These are phyloP conservation scores for Ceratina australensis DNA, from an alignment of 1,140 invertebrate species.

Conservation along the genomic window DNA sequence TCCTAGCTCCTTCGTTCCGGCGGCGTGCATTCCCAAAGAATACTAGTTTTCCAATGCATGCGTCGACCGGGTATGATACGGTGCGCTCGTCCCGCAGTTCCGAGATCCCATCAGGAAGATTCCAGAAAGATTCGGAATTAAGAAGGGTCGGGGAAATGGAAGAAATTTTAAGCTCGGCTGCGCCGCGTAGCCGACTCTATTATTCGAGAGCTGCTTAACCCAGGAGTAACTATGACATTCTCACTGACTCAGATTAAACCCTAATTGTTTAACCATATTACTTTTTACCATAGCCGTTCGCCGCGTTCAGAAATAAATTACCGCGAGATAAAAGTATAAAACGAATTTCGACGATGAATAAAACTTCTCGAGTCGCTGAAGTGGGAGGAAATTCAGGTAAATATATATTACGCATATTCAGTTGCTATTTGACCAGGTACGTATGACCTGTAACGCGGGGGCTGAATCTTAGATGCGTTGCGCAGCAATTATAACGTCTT, in stretches of 20 bases:
- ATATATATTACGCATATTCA: neutral
- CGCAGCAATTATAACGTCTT: slow-evolving; percentile 32
- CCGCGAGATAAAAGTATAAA: too few relatives aligned
- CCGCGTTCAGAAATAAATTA: too few relatives aligned
- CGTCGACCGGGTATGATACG: slow-evolving; percentile 10
- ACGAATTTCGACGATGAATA: neutral
- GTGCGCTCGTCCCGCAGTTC: slow-evolving; percentile 4
- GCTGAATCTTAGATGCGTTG: slow-evolving; percentile 21
- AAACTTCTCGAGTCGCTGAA: too few relatives aligned
- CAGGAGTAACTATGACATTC: neutral
- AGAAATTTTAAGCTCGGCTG: slow-evolving; percentile 5
- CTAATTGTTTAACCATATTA: neutral
- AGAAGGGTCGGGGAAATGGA: slow-evolving; percentile 3
- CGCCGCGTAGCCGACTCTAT: neutral
- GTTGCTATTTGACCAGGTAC: neutral
- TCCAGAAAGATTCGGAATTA: neutral
- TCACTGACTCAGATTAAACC: neutral
- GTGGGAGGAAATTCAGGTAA: too few relatives aligned
- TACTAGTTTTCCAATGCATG: slow-evolving; percentile 2
- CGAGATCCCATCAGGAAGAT: slow-evolving; percentile 18
- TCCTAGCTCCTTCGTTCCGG: neutral
- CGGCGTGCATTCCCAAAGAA: slow-evolving; percentile 4
- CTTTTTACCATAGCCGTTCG: neutral
- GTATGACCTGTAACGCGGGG: neutral
- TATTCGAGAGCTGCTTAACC: slow-evolving; percentile 8